Evolutionary conservation across 2,888 invertebrate genomes (phyloP), one percentile per base, ranked within the genome.

Genomic region (Macrophya alboannulata): DNA sequence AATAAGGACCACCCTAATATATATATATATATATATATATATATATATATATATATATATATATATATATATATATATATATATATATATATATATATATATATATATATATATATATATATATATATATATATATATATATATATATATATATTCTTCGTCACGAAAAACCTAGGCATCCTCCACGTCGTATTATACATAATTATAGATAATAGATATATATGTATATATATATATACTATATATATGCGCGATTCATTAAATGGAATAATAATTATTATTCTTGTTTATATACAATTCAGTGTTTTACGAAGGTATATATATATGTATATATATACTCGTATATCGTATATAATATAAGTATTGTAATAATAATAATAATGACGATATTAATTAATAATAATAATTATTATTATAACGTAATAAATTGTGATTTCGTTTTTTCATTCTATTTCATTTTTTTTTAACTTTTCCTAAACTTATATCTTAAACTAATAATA

Each of bases 401-500:
- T 31, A 31, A 31, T 31, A 2, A 31, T 31, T 31, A 31, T 31
- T 31, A 31, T 31, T 31, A 17, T 40, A 37, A 68, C 17, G 4
- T 68, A 37, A 68, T 40, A 37, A 37, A 68, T 40, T 31, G 17
- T 68, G n/a, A n/a, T 10, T 74, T n/a, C 15, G 1, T 48, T 48
- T 48, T 48, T 48, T 48, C 4, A 15, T 15, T 4, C 4, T 74
- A n/a, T 12, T 48, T 8, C 21, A 43, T 45, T 12, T 37, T 72
- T 37, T 37, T 48, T 15, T 45, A 74, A 17, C 37, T 65, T 59
- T n/a, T n/a, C n/a, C n/a, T n/a, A n/a, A n/a, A n/a, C n/a, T n/a
- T n/a, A n/a, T 59, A 31, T 21, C 59, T 21, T 59, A 59, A 17
- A 9, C 48, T 74, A 74, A 74, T 74, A 74, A 88, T 89, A 90